Percentiles rank a stretch among this genome's conserved stretches.
Evolutionary conservation across 2,113 vertebrate species (phyloP).

Genomic region (Grammomys dolichurus): DNA sequence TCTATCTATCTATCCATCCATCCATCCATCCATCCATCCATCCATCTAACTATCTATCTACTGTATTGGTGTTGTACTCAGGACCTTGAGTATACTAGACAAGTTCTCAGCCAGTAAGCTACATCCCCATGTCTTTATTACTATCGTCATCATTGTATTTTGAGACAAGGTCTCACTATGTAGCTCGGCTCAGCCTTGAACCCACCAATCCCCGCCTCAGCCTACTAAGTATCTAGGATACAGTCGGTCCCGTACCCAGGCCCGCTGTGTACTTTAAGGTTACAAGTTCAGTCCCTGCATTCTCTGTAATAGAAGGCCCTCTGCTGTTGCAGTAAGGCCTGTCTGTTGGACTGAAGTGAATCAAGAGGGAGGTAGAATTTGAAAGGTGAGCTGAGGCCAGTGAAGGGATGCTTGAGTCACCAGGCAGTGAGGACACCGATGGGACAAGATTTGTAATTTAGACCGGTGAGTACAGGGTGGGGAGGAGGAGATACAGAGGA

Average conservation of each 20-base stretch:
- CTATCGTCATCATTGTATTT: not conserved
- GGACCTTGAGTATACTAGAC: not conserved
- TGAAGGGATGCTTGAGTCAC: not conserved
- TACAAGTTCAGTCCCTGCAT: not conserved
- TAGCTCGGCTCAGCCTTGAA: not conserved
- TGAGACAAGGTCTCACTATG: not conserved
- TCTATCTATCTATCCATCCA: not conserved
- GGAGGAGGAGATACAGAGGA: not conserved
- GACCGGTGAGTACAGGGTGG: not conserved
- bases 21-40: not conserved
- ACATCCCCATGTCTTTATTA: not conserved
- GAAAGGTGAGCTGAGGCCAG: not conserved
- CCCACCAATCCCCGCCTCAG: no score
- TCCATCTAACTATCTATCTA: not conserved
- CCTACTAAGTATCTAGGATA: not conserved
- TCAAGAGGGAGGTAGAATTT: not conserved
- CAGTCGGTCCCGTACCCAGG: not conserved
- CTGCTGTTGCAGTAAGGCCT: not conserved
- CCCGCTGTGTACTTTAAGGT: not conserved
- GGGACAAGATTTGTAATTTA: not conserved
- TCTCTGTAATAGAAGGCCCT: not conserved
- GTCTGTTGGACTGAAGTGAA: not conserved
- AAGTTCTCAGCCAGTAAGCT: not conserved
- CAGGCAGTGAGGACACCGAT: not conserved
- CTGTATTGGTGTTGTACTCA: not conserved